Base-by-base conservation (phyloP, 2,888 invertebrate species). In the Ophioninae sp. region DNA sequence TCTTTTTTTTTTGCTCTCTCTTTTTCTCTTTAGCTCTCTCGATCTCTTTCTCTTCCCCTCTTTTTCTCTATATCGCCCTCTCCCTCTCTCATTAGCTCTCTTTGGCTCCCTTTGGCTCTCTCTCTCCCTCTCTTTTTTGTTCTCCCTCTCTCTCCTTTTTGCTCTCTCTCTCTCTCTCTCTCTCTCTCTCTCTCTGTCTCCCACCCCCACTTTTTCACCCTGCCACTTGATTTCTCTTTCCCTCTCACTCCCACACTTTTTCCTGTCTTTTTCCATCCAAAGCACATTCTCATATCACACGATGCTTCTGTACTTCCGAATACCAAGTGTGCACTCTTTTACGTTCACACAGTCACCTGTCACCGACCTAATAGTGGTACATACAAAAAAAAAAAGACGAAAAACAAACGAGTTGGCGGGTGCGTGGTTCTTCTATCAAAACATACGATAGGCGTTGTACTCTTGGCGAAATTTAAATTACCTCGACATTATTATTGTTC, bases 211-310 rank as follows among this genome's bases (percentile, higher is more conserved):
- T 44, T 21, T 5, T 20, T 21, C 20, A 8, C 23, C 17, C 13
- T 37, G 6, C 39, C 21, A 59, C 7, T 6, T n/a, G 57, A 23
- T 57, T 17, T 59, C 21, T 44, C 21, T 23, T 17, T 44, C 44
- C 13, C 44, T 41, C 20, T 41, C 23, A 20, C 37, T 23, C 30
- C 13, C 3, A 30, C 30, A 30, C 30, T 30, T 30, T 17, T 23
- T 41, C 7, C 41, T n/a, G 20, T 70, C 37, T 57, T 64, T 64
- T 23, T 64, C 20, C 50, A 64, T 59, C 10, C 10, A 67, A 76
- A 64, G 76, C 76, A 67, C 44, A 59, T 37, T 70, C 72, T 64
- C 67, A 68, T 81, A 73, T 68, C 77, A 77, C 72, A 73, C 68
- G 5, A 21, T 21, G 13, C 65, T 73, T 73, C 13, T 61, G 6